Evolutionary conservation across 2,888 invertebrate species (phyloP), one percentile per base, ranked within the genome.

Genomic region (Chalcis sispes): DNA sequence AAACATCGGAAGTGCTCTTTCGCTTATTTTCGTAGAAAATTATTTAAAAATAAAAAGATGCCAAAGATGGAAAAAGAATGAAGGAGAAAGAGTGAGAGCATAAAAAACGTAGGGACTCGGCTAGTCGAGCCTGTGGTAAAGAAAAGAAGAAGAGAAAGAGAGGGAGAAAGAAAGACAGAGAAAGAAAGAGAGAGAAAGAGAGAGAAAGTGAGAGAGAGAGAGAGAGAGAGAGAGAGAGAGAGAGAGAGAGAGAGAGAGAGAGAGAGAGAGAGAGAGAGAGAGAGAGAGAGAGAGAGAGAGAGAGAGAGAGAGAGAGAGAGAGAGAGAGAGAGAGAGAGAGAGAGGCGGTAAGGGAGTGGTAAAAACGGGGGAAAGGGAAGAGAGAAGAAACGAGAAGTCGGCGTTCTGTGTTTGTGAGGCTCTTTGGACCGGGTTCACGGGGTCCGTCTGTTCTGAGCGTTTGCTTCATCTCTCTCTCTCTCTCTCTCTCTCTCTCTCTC

Each of bases 291-390:
- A 59, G 62, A 32, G 25, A 61, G 69, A 56, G 61, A n/a, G n/a
- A n/a, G n/a, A n/a, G n/a, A n/a, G n/a, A n/a, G n/a, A n/a, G n/a
- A n/a, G n/a, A n/a, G n/a, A n/a, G n/a, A 61, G n/a, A 42, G 36
- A 4, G 36, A 48, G 23, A 4, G 13, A 1, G n/a, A 54, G 2
- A 23, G 52, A 23, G 36, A 29, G n/a, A 8, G 40, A 32, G 36
- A 25, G 46, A 48, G 36, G 29, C 20, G 46, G 27, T 7, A 52
- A 52, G 5, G 5, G 42, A 8, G 2, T 2, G 15, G 42, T 23
- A 75, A 64, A 77, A 75, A 66, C 48, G 69, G 25, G 62, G 62
- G 42, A 29, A 61, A 70, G 59, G 61, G n/a, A n/a, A n/a, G n/a
- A n/a, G n/a, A n/a, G n/a, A n/a, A n/a, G n/a, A n/a, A n/a, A n/a